These are phyloP conservation scores for Aplodontia rufa DNA, from an alignment of 2,113 vertebrate genomes.

Conservation along the genomic window DNA sequence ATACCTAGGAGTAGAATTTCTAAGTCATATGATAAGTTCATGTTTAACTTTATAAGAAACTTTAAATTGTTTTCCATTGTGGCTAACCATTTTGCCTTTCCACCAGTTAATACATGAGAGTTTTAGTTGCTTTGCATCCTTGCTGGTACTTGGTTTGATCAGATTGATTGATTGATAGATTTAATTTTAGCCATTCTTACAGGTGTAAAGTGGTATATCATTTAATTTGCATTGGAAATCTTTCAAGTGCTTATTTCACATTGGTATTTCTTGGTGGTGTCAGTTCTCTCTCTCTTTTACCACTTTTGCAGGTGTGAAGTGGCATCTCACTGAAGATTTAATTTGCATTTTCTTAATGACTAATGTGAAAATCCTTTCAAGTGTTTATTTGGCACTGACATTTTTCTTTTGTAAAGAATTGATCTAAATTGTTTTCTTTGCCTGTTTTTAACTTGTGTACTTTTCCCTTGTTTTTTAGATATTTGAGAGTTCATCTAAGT, in stretches of 20 bases:
- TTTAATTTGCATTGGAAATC: not conserved
- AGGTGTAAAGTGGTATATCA: not conserved
- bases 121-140: not conserved
- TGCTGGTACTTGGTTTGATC: not conserved
- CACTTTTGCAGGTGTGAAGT: not conserved
- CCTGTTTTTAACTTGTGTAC: not conserved
- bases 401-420: constrained; percentile 10
- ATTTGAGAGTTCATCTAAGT: not conserved
- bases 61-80: not conserved
- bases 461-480: not conserved
- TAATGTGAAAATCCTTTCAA: not conserved
- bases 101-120: not conserved
- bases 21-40: not conserved
- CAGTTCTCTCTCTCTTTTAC: not conserved
- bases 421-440: not conserved
- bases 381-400: not conserved
- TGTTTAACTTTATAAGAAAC: not conserved
- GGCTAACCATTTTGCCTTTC: not conserved
- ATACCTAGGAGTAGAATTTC: not conserved
- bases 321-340: not conserved
- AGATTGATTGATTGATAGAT: not conserved
- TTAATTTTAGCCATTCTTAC: not conserved
- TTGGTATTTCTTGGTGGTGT: not conserved
- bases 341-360: constrained; percentile 30
- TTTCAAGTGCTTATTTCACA: not conserved